Base-by-base conservation (phyloP, 2,113 vertebrate species). In the Nettapus auritus region DNA sequence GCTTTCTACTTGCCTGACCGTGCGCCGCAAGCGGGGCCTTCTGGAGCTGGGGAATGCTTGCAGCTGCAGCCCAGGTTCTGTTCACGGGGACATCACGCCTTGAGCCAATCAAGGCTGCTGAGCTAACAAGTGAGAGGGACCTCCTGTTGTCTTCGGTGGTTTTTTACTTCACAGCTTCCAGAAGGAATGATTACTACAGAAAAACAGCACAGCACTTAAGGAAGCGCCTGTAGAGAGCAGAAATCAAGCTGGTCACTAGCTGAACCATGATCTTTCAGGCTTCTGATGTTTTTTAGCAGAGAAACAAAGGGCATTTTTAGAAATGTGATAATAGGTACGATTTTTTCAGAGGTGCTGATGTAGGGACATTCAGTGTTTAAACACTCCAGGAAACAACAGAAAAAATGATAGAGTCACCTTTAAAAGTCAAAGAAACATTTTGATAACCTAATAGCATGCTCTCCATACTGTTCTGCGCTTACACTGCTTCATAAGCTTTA, bases 91-190 rank as follows among this genome's bases (percentile, higher is more conserved):
- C 94, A 97, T 98, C 89, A 55, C 87, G 33, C 90, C 96, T 97
- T 91, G 52, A 73, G 79, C 95, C 91, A 93, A 69, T 87, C 93
- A 85, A 93, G 93, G 34, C 88, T 93, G 82, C 95, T 88, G 89
- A 96, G 71, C 95, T 96, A 95, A 94, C 77, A 95, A 96, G 96
- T 90, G 89, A 95, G 96, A 97, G 91, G 83, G 96, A 95, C 97
- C 96, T 97, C 97, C 97, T 87, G 94, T 94, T 87, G 97, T 94
- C 95, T 89, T 84, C 82, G 42, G 93, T 89, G 77, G 0, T 89
- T 93, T 96, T 88, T 93, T 86, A 82, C 82, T 97, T 98, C 91
- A 97, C 96, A 97, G 97, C 89, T 98, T 98, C 95, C 89, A 84
- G 93, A 83, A 96, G 83, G 96, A 92, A 94, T 91, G 93, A 92